Base-by-base conservation (phyloP, 2,113 vertebrate genomes). In the Platichthys flesus region DNA sequence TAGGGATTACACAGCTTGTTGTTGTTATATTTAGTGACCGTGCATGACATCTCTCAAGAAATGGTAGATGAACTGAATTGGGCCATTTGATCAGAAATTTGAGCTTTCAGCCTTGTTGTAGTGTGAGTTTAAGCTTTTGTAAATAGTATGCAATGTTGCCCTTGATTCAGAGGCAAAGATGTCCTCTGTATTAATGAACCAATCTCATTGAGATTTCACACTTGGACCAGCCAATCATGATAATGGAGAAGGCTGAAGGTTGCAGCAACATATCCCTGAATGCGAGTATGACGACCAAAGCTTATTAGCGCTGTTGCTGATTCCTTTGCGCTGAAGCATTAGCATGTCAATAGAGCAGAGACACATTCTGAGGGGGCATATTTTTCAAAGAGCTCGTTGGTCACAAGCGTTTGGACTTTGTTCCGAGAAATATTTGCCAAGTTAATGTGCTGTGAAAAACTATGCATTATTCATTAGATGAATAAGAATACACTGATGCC, bases 221-320 rank as follows among this genome's bases (percentile, higher is more conserved):
- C 75, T 90, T 85, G 74, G 85, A 75, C 26, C 67, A 82, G 71
- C 71, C 60, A 83, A 71, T 92, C 79, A 77, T 88, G 88, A 67
- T 80, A 85, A 83, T 55, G 40, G 67, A 70, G 79, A 79, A 76
- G 67, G 60, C 75, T 77, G 76, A 74, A 71, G 70, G 77, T 73
- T 67, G 70, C 58, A 47, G 76, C 45, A 26, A 67, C 71, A 78
- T 64, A 79, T 75, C 51, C 40, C 64, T 69, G 52, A 65, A 42
- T 71, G 76, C 58, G 49, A 81, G 71, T 85, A 66, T 85, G 75
- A 79, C 16, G 71, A 76, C 84, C 72, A 82, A 89, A 86, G 88
- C 91, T 87, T 88, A 91, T 92, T 89, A 88, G 77, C 59, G 69
- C 70, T 67, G 69, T 87, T 83, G 84, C 71, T 71, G 83, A 85